Evolutionary conservation across 2,797 vertebrate genomes (phyloP).

Genomic region (Thunnus albacares): DNA sequence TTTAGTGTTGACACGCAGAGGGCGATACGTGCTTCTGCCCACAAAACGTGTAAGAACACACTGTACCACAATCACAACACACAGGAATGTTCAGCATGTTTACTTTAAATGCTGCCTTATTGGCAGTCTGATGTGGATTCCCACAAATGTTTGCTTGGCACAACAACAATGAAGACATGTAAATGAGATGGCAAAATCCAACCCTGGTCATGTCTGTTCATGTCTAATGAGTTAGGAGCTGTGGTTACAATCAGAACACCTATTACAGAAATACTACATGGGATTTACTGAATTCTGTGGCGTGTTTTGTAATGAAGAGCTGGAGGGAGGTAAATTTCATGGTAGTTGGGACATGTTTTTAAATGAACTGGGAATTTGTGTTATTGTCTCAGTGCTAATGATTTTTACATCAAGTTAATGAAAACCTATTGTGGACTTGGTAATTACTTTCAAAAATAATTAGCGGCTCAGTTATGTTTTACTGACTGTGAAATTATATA

Average conservation of each 20-base stretch:
- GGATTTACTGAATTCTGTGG: conserved; percentile 46
- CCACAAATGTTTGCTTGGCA: conserved; percentile 54
- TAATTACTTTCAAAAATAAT: conserved; percentile 18
- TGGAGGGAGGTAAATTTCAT: conserved; percentile 54
- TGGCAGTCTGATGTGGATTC: conserved; percentile 52
- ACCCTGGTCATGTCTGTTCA: conserved; percentile 38
- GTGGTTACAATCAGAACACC: conserved; percentile 66
- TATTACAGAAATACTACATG: conserved; percentile 67
- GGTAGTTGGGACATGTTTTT: conserved; percentile 8
- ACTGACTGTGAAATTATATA: neutral
- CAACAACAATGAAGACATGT: conserved; percentile 64
- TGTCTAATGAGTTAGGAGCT: conserved; percentile 61
- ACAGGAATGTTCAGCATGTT: conserved; percentile 64
- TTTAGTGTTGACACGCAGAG: conserved; percentile 34
- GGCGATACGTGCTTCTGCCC: neutral
- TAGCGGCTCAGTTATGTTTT: neutral
- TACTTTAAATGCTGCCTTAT: conserved; percentile 39
- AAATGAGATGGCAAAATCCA: conserved; percentile 59
- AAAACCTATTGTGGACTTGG: neutral
- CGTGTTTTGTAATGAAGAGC: conserved; percentile 55
- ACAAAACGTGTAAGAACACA: conserved; percentile 52
- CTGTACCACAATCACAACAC: conserved; percentile 63
- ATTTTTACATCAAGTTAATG: conserved; percentile 17
- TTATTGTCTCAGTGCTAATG: conserved; percentile 27
- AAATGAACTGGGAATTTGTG: conserved; percentile 23